These are phyloP conservation scores for Philereme vetulata DNA, from an alignment of 2,888 invertebrate species.

Conservation along the genomic window DNA sequence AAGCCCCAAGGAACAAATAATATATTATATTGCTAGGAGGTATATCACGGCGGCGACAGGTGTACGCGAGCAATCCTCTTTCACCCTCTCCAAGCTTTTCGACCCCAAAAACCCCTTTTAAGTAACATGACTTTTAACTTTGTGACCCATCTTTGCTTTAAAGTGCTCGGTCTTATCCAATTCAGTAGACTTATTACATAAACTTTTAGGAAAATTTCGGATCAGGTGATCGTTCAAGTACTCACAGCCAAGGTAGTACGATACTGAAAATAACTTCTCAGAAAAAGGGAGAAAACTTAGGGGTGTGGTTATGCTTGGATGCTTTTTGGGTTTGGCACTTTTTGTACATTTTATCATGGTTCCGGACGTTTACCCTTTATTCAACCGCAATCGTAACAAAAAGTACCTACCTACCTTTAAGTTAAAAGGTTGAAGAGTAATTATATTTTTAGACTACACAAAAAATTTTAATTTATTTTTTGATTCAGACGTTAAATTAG, in stretches of 20 bases:
- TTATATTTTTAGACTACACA: no score
- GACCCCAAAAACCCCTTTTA: constrained; percentile 79
- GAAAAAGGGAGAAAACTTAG: not conserved
- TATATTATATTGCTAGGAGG: constrained; percentile 55
- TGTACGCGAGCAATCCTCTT: constrained; percentile 75
- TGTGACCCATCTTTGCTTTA: constrained; percentile 80
- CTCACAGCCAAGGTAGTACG: constrained; percentile 8
- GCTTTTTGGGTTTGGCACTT: not conserved
- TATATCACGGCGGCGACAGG: constrained; percentile 68
- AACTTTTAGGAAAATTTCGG: constrained; percentile 49
- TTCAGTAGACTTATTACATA: constrained; percentile 54
- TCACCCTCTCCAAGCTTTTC: constrained; percentile 68
- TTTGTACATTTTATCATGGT: not conserved
- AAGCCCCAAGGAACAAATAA: constrained; percentile 41
- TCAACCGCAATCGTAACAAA: not conserved
- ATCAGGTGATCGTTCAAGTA: constrained; percentile 42
- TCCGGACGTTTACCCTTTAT: not conserved
- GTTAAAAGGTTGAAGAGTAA: no score
- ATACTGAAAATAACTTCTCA: constrained; percentile 12
- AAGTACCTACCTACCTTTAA: no score
- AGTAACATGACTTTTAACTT: constrained; percentile 83
- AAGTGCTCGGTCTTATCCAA: constrained; percentile 72
- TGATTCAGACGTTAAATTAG: no score
- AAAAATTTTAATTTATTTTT: no score
- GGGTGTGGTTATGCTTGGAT: not conserved